Percentiles rank a stretch among this genome's conserved stretches.
These are phyloP conservation scores for Diploscapter pachys DNA, from an alignment of 1,140 invertebrate species.

Conservation along the genomic window DNA sequence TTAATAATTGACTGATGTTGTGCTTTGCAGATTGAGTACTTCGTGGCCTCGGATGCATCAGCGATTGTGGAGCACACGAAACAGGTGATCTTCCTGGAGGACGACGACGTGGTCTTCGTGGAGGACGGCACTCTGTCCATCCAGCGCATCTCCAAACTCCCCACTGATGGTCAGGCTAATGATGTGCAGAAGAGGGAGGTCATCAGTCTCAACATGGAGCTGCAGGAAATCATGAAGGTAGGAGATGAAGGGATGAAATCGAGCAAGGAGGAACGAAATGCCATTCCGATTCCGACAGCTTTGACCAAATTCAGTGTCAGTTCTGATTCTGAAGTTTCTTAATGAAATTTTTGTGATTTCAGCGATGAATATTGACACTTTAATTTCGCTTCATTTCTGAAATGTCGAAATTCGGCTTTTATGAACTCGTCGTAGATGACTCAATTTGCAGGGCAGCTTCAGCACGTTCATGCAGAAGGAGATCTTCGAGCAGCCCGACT, in stretches of 20 bases:
- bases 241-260: conserved; percentile 70
- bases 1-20: conserved; percentile 53
- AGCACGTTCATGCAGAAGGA: conserved; percentile 77
- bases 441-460: conserved; percentile 72
- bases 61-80: conserved; percentile 38
- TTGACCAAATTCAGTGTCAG: too few species aligned
- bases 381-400: too few species aligned
- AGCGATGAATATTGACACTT: too few species aligned
- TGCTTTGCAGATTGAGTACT: conserved; percentile 95
- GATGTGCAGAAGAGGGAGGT: conserved; percentile 76
- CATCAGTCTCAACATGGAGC: conserved; percentile 91
- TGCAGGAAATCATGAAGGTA: conserved; percentile 99
- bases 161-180: conserved; percentile 62
- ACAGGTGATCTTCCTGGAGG: conserved; percentile 68
- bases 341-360: too few species aligned
- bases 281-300: too few species aligned
- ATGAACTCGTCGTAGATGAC: conserved; percentile 4
- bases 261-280: too few species aligned
- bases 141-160: conserved; percentile 78
- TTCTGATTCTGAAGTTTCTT: too few species aligned
- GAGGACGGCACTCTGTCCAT: conserved; percentile 78
- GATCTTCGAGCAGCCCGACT: conserved; percentile 99
- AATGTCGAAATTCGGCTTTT: too few species aligned
- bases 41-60: conserved; percentile 93
- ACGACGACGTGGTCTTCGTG: conserved; percentile 67